These are phyloP conservation scores for Phalacrocorax carbo DNA, from an alignment of 2,113 vertebrate species.

Conservation along the genomic window DNA sequence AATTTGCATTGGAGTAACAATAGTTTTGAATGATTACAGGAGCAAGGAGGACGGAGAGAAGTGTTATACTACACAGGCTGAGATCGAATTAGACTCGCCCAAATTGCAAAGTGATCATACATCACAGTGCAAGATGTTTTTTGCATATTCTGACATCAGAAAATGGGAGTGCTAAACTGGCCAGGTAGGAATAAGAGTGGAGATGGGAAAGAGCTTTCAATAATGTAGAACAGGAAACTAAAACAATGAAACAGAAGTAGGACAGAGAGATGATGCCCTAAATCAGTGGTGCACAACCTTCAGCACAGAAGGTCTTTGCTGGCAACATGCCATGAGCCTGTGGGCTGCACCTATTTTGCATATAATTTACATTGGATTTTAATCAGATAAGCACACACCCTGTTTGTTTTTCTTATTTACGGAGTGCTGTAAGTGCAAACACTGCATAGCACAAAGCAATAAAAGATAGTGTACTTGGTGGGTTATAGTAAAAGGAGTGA, in stretches of 20 bases:
- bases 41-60: not conserved
- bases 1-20: not conserved
- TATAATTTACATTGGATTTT: slow-evolving; percentile 4
- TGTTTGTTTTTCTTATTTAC: slow-evolving; percentile 13
- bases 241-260: not conserved
- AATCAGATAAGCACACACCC: not conserved
- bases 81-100: not conserved
- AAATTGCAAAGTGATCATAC: not conserved
- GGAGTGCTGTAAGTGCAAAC: not conserved
- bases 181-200: not conserved
- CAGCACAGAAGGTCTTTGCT: not conserved
- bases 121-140: not conserved
- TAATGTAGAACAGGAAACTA: not conserved
- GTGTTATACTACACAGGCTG: fast-evolving
- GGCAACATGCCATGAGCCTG: not conserved
- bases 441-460: not conserved
- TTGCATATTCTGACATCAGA: not conserved
- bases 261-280: not conserved
- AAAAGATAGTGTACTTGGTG: not conserved
- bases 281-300: not conserved
- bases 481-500: not conserved
- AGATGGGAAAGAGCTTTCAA: not conserved
- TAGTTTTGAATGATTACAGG: not conserved
- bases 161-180: not conserved
- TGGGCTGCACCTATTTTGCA: not conserved